Base-by-base conservation (phyloP, 1,140 invertebrate species). In the Proctacanthus coquilletti region DNA sequence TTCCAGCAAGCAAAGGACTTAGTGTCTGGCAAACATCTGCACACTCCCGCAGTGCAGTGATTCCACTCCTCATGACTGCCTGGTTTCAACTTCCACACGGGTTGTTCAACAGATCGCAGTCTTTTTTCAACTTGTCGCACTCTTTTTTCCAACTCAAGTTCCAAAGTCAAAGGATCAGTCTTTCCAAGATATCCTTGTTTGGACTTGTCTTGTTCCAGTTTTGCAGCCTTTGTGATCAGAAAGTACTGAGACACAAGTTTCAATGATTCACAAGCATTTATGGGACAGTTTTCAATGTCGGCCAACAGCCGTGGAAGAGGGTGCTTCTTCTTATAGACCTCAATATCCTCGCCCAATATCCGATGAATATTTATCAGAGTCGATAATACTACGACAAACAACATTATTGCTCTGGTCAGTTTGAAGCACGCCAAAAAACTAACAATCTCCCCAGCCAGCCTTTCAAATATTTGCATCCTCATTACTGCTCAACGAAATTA, bases 1-100 rank as follows among this genome's bases (percentile, higher is more conserved):
- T 75, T 71, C 79, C 79, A 84, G 49, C 81, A 84, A 40, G 69
- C 80, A 15, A 84, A 72, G 68, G 49, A 77, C 68, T 17, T 70
- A 60, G 49, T 71, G 60, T 52, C 80, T 78, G 49, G 54, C 44
- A 50, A 53, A 38, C 54, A 57, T 18, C 73, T 72, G 44, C 80
- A 84, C 3, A 71, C 68, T 1, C 74, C 75, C 39, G 74, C 71
- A 1, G 69, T 65, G 52, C 81, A 84, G 18, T 74, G 64, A n/a
- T 74, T 67, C 80, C 80, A 84, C 31, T 64, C 72, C 50, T 11
- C 71, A 66, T 41, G 69, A 62, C 29, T 63, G 56, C 42, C 64
- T 57, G 34, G 70, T 18, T 49, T 43, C 43, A 79, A 64, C 36
- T 68, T 69, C 80, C 80, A 84, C 27, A 78, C 76, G 74, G 79